Percentiles rank a stretch among this genome's conserved stretches.
Evolutionary conservation across 2,797 vertebrate genomes (phyloP).

Genomic region (Craterocephalus amniculus): DNA sequence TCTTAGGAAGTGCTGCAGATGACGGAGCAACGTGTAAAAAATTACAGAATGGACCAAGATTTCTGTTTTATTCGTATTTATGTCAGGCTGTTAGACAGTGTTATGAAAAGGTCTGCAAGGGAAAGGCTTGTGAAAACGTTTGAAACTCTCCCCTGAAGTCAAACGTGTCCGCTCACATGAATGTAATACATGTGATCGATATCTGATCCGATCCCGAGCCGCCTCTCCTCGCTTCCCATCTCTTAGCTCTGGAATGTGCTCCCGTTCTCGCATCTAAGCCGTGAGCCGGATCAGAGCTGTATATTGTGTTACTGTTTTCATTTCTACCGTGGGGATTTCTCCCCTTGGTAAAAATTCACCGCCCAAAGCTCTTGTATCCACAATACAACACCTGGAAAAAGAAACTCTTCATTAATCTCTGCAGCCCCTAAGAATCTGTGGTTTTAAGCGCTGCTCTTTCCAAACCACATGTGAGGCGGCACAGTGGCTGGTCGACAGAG

Average conservation of each 20-base stretch:
- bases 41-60: conserved; percentile 18
- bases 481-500: conserved; percentile 61
- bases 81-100: conserved; percentile 26
- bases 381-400: conserved; percentile 89
- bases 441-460: conserved; percentile 78
- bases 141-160: conserved; percentile 7
- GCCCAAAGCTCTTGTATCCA: conserved; percentile 85
- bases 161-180: conserved; percentile 22
- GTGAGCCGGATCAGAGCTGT: conserved; percentile 73
- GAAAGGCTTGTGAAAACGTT: conserved; percentile 13
- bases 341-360: conserved; percentile 77
- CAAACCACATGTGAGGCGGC: conserved; percentile 77
- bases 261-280: conserved; percentile 61
- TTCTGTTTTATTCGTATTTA: conserved; percentile 47
- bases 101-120: conserved; percentile 15
- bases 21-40: conserved; percentile 23
- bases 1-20: conserved; percentile 20
- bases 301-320: conserved; percentile 85
- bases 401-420: conserved; percentile 83
- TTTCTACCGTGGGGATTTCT: conserved; percentile 84
- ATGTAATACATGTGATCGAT: conserved; percentile 51
- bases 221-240: conserved; percentile 26
- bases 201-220: conserved; percentile 34
- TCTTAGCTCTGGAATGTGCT: conserved; percentile 56
- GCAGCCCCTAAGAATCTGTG: conserved; percentile 72